These are phyloP conservation scores for Meiosimyza decipiens DNA, from an alignment of 2,888 invertebrate genomes.

Conservation along the genomic window DNA sequence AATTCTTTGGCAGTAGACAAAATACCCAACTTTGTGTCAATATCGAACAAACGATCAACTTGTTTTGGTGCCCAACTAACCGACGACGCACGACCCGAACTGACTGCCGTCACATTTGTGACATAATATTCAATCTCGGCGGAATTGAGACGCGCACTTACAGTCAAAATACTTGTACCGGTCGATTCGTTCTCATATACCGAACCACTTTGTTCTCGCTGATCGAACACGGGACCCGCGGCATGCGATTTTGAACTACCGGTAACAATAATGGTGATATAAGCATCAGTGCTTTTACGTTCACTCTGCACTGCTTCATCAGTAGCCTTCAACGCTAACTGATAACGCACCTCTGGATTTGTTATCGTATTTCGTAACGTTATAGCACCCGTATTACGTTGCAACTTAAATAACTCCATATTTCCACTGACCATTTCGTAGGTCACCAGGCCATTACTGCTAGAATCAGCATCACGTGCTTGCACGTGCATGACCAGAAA, in stretches of 20 bases:
- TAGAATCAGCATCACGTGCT: slow-evolving; percentile 90
- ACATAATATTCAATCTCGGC: slow-evolving; percentile 89
- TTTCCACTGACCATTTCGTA: slow-evolving; percentile 87
- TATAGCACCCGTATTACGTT: slow-evolving; percentile 83
- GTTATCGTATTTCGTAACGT: slow-evolving; percentile 73
- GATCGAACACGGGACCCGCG: slow-evolving; percentile 72
- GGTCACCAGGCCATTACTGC: slow-evolving; percentile 90
- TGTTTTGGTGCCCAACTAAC: slow-evolving; percentile 69
- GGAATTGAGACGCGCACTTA: slow-evolving; percentile 76
- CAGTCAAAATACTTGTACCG: slow-evolving; percentile 85
- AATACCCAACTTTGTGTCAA: slow-evolving; percentile 89
- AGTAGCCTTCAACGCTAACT: slow-evolving; percentile 86
- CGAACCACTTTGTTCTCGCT: slow-evolving; percentile 77
- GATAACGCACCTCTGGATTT: slow-evolving; percentile 79
- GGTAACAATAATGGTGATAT: slow-evolving; percentile 83
- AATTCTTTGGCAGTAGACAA: slow-evolving; percentile 85
- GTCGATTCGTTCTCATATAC: slow-evolving; percentile 91
- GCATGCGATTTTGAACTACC: slow-evolving; percentile 31
- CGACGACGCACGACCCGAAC: slow-evolving; percentile 34
- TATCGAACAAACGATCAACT: slow-evolving; percentile 90
- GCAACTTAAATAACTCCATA: slow-evolving; percentile 81
- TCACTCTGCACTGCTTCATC: slow-evolving; percentile 93
- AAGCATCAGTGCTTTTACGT: slow-evolving; percentile 86
- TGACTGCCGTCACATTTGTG: slow-evolving; percentile 77
- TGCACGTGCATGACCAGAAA: slow-evolving; percentile 81